Conservation (phyloP, 2,888 invertebrate genomes). For the Perizoma flavofasciatum region DNA sequence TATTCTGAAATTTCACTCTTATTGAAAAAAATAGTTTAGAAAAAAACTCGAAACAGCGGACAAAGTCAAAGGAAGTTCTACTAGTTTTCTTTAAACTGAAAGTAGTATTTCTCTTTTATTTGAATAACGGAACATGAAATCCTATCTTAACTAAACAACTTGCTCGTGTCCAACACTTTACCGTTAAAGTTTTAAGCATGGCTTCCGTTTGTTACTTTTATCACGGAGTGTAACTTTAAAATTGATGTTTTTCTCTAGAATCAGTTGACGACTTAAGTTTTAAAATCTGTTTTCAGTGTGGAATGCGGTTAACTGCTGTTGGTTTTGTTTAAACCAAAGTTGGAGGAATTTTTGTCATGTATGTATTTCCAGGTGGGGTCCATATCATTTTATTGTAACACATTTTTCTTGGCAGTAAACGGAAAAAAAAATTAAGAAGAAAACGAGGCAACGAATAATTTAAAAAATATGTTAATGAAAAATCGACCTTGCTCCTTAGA, state of each 20-base stretch:
- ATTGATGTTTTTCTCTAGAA: conserved; percentile 62
- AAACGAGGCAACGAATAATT: no score
- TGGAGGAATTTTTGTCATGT: conserved; percentile 21
- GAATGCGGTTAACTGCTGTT: conserved; percentile 50
- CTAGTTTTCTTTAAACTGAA: neutral
- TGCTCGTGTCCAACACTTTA: conserved; percentile 43
- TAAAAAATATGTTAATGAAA: no score
- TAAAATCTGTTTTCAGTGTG: conserved; percentile 59
- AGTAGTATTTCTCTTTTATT: conserved; percentile 14
- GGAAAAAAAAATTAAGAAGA: neutral
- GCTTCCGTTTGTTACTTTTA: conserved; percentile 49
- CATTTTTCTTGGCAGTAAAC: neutral
- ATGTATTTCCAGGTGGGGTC: conserved; percentile 12
- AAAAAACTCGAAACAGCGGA: no score
- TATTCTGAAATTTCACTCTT: no score
- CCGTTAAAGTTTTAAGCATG: conserved; percentile 49
- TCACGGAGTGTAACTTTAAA: conserved; percentile 58
- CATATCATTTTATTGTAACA: no score
- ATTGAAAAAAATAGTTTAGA: no score
- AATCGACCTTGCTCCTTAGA: no score
- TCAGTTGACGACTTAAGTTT: conserved; percentile 57
- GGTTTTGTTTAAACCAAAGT: conserved; percentile 33
- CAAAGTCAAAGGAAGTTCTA: no score
- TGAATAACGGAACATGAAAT: conserved; percentile 23
- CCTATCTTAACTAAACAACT: conserved; percentile 8